Percentiles rank a stretch among this genome's conserved stretches.
These are phyloP conservation scores for Oreochromis grahami DNA, from an alignment of 2,797 vertebrate species.

Conservation along the genomic window DNA sequence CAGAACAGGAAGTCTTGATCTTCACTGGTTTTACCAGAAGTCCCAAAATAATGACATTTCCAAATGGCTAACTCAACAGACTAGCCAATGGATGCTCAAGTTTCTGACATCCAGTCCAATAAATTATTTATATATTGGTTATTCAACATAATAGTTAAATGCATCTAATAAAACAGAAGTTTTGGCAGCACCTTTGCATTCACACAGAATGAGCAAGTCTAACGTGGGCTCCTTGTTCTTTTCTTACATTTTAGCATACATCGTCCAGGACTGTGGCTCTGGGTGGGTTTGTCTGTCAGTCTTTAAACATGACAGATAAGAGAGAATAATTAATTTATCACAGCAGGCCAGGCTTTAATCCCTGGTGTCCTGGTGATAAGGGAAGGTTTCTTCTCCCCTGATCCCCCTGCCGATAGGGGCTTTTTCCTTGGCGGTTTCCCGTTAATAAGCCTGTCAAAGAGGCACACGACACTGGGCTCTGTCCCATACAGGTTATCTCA, in stretches of 20 bases:
- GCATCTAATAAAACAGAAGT: background rate
- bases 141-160: background rate
- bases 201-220: background rate
- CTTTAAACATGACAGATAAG: slow-evolving; percentile 79
- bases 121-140: background rate
- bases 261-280: slow-evolving; percentile 43
- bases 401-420: slow-evolving; percentile 69
- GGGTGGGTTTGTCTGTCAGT: slow-evolving; percentile 62
- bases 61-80: background rate
- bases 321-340: slow-evolving; percentile 82
- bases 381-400: slow-evolving; percentile 75
- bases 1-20: background rate
- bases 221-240: background rate
- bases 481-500: slow-evolving; percentile 76
- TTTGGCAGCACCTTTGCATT: background rate
- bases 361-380: slow-evolving; percentile 79
- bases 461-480: slow-evolving; percentile 58
- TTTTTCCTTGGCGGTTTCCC: slow-evolving; percentile 59
- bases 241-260: slow-evolving; percentile 8
- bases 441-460: slow-evolving; percentile 83
- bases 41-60: background rate
- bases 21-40: background rate
- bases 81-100: background rate
- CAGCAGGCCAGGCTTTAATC: slow-evolving; percentile 78
- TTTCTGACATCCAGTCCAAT: background rate